phyloP scores from a whole-genome alignment of 2,888 invertebrate genomes.

The Phorcus lineatus region DNA sequence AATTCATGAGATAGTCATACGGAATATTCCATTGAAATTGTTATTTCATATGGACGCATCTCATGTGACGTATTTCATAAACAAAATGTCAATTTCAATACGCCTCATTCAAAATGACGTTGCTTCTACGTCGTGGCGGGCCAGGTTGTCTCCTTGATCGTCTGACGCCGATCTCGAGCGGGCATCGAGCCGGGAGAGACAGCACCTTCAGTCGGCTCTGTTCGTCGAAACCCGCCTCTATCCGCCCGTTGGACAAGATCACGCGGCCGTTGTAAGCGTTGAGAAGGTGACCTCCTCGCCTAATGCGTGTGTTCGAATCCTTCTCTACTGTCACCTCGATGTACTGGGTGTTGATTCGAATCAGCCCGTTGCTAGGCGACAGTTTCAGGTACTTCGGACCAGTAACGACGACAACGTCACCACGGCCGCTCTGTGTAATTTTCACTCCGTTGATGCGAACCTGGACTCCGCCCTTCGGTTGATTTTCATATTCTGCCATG shows the following conservation, averaged over 20 bases:
- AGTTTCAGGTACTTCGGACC: slow-evolving; percentile 73
- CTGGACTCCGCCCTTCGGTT: slow-evolving; percentile 65
- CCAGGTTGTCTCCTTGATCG: slow-evolving; percentile 1
- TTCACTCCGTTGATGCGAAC: slow-evolving; percentile 73
- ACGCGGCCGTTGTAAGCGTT: slow-evolving; percentile 56
- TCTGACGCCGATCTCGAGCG: slow-evolving; percentile 42
- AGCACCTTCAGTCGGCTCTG: slow-evolving; percentile 53
- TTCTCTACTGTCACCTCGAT: slow-evolving; percentile 74
- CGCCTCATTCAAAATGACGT: neutral
- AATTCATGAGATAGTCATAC: too few relatives aligned
- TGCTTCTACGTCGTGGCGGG: slow-evolving; percentile 14
- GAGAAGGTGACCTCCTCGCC: slow-evolving; percentile 63
- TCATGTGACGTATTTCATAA: neutral
- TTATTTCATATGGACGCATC: too few relatives aligned
- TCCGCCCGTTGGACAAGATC: slow-evolving; percentile 59
- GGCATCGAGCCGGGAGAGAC: slow-evolving; percentile 48
- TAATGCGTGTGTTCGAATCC: slow-evolving; percentile 66
- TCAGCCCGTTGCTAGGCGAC: slow-evolving; percentile 67
- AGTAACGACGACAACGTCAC: slow-evolving; percentile 74
- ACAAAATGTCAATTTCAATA: neutral
- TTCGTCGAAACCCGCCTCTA: slow-evolving; percentile 62
- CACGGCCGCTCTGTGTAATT: slow-evolving; percentile 71
- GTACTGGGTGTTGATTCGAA: slow-evolving; percentile 72
- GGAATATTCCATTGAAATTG: too few relatives aligned
- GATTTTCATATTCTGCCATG: slow-evolving; percentile 69